Conservation (phyloP, 2,797 vertebrate species). For the Lophius americanus region DNA sequence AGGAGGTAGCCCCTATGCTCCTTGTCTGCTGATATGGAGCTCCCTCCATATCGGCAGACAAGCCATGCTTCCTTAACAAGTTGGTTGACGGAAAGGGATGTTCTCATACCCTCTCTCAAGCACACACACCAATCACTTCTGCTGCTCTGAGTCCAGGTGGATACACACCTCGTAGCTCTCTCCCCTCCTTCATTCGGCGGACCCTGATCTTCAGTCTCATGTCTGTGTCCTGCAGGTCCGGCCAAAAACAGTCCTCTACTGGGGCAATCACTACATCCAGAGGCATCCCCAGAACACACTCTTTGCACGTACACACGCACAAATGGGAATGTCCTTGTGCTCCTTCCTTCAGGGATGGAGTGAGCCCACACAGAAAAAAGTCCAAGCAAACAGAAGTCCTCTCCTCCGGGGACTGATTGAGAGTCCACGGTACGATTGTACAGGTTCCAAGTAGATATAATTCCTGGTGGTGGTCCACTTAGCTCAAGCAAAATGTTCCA, state of each 20-base stretch:
- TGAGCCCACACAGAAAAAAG: conserved; percentile 28
- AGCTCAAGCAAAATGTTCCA: conserved; percentile 27
- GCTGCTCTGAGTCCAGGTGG: conserved; percentile 41
- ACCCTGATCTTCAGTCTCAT: conserved; percentile 94
- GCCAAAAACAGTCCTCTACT: conserved; percentile 87
- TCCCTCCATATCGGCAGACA: too few relatives aligned
- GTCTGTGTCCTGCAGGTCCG: conserved; percentile 85
- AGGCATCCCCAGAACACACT: conserved; percentile 81
- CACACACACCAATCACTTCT: conserved; percentile 24
- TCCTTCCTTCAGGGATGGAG: conserved; percentile 45
- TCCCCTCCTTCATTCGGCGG: conserved; percentile 89
- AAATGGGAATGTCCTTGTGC: conserved; percentile 33
- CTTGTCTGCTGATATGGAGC: too few relatives aligned
- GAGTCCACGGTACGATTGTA: conserved; percentile 10
- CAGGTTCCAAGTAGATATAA: conserved; percentile 48
- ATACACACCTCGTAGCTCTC: conserved; percentile 90
- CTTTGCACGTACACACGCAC: conserved; percentile 13
- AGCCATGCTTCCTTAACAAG: too few relatives aligned
- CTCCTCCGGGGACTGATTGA: conserved; percentile 31
- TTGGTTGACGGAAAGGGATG: not conserved
- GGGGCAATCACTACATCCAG: conserved; percentile 88
- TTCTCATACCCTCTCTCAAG: conserved; percentile 6
- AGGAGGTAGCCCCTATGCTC: not conserved
- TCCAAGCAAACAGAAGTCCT: conserved; percentile 49
- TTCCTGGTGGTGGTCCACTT: conserved; percentile 36